Conservation (phyloP, 2,797 vertebrate species). For the Clarias pachynema region DNA sequence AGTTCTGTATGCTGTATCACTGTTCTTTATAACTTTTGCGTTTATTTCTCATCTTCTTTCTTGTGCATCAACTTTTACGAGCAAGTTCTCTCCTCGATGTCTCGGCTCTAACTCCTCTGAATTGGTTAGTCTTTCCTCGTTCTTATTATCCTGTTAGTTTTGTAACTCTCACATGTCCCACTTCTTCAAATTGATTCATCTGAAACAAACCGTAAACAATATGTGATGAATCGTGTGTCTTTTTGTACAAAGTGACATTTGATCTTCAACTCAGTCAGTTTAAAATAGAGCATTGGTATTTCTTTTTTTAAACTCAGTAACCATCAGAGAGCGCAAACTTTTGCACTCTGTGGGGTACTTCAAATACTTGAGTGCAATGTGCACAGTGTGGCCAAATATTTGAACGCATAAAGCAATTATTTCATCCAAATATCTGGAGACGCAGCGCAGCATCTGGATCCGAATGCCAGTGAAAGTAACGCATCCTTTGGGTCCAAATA, state of each 20-base stretch:
- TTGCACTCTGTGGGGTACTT: not conserved
- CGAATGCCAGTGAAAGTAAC: not conserved
- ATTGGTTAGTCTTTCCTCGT: not conserved
- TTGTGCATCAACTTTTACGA: not conserved
- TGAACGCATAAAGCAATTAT: not conserved
- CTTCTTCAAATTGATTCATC: not conserved
- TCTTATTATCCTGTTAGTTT: not conserved
- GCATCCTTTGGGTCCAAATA: not conserved
- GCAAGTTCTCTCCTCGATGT: not conserved
- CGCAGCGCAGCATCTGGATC: not conserved
- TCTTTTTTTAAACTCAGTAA: not conserved
- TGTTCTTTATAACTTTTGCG: not conserved
- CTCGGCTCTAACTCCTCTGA: not conserved
- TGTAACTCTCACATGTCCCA: not conserved
- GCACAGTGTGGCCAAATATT: not conserved
- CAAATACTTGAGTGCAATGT: not conserved
- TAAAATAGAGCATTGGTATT: not conserved
- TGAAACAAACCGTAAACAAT: not conserved
- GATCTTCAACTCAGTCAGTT: not conserved
- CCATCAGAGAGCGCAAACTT: not conserved
- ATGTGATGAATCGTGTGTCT: not conserved
- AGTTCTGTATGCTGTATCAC: not conserved
- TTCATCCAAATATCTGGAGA: not conserved
- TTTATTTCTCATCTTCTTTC: not conserved
- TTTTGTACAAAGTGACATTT: not conserved